Evolutionary conservation across 2,113 vertebrate species (phyloP).

Genomic region (Hystrix brachyura): DNA sequence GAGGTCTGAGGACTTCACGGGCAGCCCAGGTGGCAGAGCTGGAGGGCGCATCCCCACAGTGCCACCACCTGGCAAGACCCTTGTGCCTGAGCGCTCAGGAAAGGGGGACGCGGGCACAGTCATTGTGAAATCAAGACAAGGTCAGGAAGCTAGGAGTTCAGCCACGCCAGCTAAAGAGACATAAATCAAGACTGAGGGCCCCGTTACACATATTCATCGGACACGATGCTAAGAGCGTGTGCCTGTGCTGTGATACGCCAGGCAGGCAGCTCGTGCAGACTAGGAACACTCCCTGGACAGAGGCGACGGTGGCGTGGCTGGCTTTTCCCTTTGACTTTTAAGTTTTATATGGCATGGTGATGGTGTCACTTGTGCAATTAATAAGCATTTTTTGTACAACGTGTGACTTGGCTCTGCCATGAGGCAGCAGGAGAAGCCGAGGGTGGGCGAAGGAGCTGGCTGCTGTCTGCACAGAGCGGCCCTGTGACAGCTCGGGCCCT

Average conservation of each 20-base stretch:
- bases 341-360: too few species aligned
- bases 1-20: neutral
- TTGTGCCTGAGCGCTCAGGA: neutral
- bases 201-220: neutral
- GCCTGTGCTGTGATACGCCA: neutral
- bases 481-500: rapidly evolving
- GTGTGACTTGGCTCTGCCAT: rapidly evolving
- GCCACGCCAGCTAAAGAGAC: neutral
- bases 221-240: too few species aligned
- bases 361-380: neutral
- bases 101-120: too few species aligned
- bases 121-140: neutral
- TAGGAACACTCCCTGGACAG: too few species aligned
- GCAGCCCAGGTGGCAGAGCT: neutral
- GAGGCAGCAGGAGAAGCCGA: too few species aligned
- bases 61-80: neutral
- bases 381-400: neutral
- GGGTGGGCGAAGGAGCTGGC: neutral
- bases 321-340: neutral
- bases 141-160: neutral
- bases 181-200: neutral
- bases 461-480: too few species aligned
- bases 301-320: neutral
- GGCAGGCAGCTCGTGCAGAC: rapidly evolving
- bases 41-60: neutral